These are phyloP conservation scores for Caenorhabditis sp. DNA, from an alignment of 2,888 invertebrate genomes.

Conservation along the genomic window DNA sequence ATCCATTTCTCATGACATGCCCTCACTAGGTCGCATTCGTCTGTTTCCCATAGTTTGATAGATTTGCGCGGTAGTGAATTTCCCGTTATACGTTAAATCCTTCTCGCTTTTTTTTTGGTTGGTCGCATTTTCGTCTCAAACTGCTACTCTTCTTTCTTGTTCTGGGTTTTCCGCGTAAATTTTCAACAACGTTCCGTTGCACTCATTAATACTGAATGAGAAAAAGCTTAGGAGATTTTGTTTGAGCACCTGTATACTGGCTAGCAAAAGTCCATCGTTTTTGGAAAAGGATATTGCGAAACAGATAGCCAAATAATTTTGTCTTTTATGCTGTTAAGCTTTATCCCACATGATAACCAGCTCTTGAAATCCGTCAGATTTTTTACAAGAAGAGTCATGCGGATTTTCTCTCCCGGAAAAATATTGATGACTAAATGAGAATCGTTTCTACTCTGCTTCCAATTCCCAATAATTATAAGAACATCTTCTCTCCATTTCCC, in stretches of 20 bases:
- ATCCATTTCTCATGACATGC: constrained; percentile 29
- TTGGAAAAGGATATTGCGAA: constrained; percentile 1
- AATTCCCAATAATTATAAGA: too few relatives aligned
- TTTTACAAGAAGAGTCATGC: too few relatives aligned
- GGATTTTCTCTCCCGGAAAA: too few relatives aligned
- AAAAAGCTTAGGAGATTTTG: background rate
- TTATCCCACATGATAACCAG: too few relatives aligned
- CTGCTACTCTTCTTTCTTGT: background rate
- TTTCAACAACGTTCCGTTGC: background rate
- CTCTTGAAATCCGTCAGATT: background rate
- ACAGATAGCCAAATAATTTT: background rate
- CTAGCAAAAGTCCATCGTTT: background rate
- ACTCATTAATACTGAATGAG: constrained; percentile 31
- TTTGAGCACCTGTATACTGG: constrained; percentile 11
- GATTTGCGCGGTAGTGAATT: constrained; percentile 17
- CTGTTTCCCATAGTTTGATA: constrained; percentile 28
- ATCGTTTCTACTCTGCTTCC: too few relatives aligned
- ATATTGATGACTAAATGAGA: too few relatives aligned
- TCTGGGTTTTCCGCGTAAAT: background rate
- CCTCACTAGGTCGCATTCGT: background rate
- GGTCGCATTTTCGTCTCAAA: background rate
- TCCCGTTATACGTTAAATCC: constrained; percentile 47
- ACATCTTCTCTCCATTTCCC: constrained; percentile 9
- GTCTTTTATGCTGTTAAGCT: too few relatives aligned
- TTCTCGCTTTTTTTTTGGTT: constrained; percentile 3